Evolutionary conservation across 2,797 vertebrate genomes (phyloP).

Genomic region (Dermochelys coriacea): DNA sequence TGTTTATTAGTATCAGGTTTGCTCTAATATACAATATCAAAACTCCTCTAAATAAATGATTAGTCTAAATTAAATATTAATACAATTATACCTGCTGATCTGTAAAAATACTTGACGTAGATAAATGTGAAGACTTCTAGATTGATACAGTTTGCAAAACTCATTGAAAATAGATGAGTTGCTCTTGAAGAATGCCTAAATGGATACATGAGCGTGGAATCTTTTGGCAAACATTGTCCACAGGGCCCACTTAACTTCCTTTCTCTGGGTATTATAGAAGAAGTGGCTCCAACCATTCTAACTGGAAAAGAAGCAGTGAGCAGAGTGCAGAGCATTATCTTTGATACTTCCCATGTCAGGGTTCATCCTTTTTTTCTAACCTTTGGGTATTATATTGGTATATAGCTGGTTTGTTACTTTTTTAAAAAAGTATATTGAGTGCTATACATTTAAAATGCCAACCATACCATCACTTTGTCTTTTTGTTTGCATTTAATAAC

Average conservation of each 20-base stretch:
- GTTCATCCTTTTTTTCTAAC: neutral
- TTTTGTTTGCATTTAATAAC: neutral
- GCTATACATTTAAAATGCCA: neutral
- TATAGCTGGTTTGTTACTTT: too few relatives aligned
- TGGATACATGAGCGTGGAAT: neutral
- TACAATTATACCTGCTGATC: neutral
- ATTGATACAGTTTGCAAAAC: neutral
- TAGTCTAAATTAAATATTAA: neutral
- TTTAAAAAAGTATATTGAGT: neutral
- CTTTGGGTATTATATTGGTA: neutral
- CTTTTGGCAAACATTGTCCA: rapidly evolving
- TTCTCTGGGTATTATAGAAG: neutral
- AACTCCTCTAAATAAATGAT: neutral
- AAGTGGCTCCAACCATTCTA: neutral
- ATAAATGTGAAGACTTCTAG: neutral
- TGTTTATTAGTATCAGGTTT: too few relatives aligned
- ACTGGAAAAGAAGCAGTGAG: neutral
- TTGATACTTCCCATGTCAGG: neutral
- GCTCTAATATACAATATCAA: neutral
- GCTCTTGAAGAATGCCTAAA: neutral
- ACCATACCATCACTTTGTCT: neutral
- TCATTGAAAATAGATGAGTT: neutral
- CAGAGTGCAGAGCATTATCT: neutral
- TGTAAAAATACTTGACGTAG: neutral
- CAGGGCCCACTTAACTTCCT: rapidly evolving